Evolutionary conservation across 2,888 invertebrate genomes (phyloP).

Genomic region (Pseudococcus viburni): DNA sequence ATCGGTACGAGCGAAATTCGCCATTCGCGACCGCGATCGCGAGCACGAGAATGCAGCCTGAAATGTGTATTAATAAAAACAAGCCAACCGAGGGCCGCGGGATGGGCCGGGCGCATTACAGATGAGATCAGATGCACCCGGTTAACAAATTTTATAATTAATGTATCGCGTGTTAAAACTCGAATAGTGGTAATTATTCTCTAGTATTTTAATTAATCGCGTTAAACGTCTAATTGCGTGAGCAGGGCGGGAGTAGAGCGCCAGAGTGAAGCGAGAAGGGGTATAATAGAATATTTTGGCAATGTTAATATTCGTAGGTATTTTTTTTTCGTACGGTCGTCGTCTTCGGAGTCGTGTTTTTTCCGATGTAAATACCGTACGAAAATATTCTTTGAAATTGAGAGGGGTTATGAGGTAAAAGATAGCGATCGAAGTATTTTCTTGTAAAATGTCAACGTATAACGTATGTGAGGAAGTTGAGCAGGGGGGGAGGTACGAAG

Average conservation of each 20-base stretch:
- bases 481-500: neutral
- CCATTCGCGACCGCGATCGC: no score
- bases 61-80: conserved; percentile 7
- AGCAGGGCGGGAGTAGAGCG: neutral
- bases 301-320: neutral
- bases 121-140: conserved; percentile 11
- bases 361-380: neutral
- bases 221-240: conserved; percentile 31
- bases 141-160: conserved; percentile 16
- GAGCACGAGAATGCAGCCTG: neutral
- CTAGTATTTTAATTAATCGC: conserved; percentile 31
- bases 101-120: neutral
- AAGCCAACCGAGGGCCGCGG: neutral
- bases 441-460: neutral
- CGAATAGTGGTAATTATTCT: conserved; percentile 25
- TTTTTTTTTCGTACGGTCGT: neutral
- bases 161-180: conserved; percentile 31
- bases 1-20: no score
- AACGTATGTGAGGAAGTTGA: neutral
- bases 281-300: neutral
- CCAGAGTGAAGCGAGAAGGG: neutral
- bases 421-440: conserved; percentile 2
- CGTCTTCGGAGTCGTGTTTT: neutral
- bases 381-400: no score
- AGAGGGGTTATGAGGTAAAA: neutral